Base-by-base conservation (phyloP, 2,888 invertebrate genomes). In the Ectemnius lituratus region DNA sequence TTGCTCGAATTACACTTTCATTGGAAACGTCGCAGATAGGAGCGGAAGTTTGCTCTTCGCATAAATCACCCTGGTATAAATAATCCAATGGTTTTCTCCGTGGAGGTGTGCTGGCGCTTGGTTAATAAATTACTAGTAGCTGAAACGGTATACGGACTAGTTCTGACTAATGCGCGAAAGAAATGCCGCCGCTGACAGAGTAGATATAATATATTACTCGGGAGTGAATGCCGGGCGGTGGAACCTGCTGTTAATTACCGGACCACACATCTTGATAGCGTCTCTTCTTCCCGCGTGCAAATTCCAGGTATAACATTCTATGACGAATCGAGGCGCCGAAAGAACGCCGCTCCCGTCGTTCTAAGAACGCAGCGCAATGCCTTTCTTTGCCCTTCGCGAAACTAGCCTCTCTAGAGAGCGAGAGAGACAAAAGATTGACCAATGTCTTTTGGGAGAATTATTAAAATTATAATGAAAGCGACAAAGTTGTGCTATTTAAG, bases 221-320 rank as follows among this genome's bases (percentile, higher is more conserved):
- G 56, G 27, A 72, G 66, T 72, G 79, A 75, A 78, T 73, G 66
- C 75, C 70, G 67, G 64, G 20, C 70, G 68, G 63, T 65, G 60
- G 70, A 68, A 62, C 68, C 74, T 65, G 66, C 79, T 75, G 79
- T 79, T 79, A 79, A 79, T 80, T 77, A 76, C 75, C 46, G 75
- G 89, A 89, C 89, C 88, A 89, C 89, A 89, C 89, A 89, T 87
- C 86, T 86, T 83, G 87, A 83, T 82, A 84, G 84, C 78, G 77
- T 74, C 76, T 79, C 78, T 77, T 79, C 82, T 82, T 37, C 8
- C 82, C 79, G 70, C 79, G 79, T 73, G 79, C 74, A 79, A 78
- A 89, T 90, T 89, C 89, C 90, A 89, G 87, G 88, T 89, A 88
- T 87, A 87, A 86, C 88, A 87, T 88, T 89, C 89, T 90, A 90